Base-by-base conservation (phyloP, 2,888 invertebrate genomes). In the Sarcophaga subvicina region DNA sequence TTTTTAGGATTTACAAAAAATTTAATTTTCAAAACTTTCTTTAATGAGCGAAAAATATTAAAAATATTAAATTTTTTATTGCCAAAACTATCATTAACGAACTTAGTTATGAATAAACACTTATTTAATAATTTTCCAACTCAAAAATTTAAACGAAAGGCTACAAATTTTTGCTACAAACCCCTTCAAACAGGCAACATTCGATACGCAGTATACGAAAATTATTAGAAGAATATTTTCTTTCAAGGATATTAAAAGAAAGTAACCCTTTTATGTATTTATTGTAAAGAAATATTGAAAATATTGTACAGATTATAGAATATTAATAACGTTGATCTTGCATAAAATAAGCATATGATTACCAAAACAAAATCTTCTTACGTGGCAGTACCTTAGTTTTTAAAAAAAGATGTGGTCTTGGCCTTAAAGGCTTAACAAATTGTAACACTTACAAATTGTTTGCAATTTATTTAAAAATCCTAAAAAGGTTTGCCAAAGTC, bases 301-400 rank as follows among this genome's bases (percentile, higher is more conserved):
- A 60, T 62, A 60, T 37, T 66, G 37, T 25, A 49, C 8, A 8
- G 63, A 14, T 37, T 37, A 37, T 37, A 20, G 62, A 67, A 76
- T 54, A 77, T 76, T 75, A 63, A 71, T 62, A 77, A 62, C 37
- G 70, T 80, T 83, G 77, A 86, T 70, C 64, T 49, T 70, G 80
- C 86, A 80, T 83, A 78, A 83, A 86, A 81, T 81, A 67, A 70
- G 80, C 86, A 83, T 83, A 76, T 83, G 77, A 86, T 83, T 83
- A 77, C 27, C 67, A 27, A 64, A 27, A 70, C 17, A 25, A 82
- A 72, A 71, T 76, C 75, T 3, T 47, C 59, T 75, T 64, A 81
- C 47, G 67, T 22, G 37, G 75, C 37, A 37, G 49, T 47, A 27
- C 22, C 10, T 54, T 76, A 37, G 45, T 27, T 11, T 25, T 54